Evolutionary conservation across 35 echinoderm and acorn worm species (phyloP).

Genomic region (Stichopus chloronotus): DNA sequence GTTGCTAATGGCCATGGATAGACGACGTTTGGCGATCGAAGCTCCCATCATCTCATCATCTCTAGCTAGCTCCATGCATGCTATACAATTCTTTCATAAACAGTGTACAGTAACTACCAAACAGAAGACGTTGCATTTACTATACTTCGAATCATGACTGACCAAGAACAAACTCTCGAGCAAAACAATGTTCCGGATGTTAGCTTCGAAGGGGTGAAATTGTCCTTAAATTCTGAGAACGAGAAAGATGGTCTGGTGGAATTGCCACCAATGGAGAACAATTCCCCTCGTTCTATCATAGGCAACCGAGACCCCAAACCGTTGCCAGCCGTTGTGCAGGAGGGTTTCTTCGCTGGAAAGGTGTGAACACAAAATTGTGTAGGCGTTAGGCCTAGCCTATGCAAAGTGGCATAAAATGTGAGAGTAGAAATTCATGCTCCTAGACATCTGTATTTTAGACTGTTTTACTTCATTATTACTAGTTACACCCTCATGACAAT

Average conservation of each 20-base stretch:
- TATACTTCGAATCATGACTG: constrained; percentile 6
- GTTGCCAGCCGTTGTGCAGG: constrained; percentile 9
- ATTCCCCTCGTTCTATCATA: constrained; percentile 19
- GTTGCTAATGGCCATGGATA: too few species aligned
- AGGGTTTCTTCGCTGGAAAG: constrained; percentile 31
- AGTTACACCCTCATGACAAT: too few species aligned
- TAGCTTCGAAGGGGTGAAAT: constrained; percentile 35
- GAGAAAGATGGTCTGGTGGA: constrained; percentile 35
- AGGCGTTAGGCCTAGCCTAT: too few species aligned
- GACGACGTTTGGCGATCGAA: too few species aligned
- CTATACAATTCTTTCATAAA: too few species aligned
- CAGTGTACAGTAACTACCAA: too few species aligned
- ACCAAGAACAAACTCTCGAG: constrained; percentile 6
- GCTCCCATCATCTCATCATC: too few species aligned
- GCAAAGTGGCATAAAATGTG: too few species aligned
- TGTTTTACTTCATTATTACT: too few species aligned
- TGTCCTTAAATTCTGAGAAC: background rate
- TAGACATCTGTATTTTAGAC: too few species aligned
- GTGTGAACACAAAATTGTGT: background rate
- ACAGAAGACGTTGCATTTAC: background rate
- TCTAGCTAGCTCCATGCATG: too few species aligned
- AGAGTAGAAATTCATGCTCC: too few species aligned
- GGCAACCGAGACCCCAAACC: background rate
- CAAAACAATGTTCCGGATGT: constrained; percentile 7
- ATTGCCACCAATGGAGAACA: constrained; percentile 8